Percentiles rank a stretch among this genome's conserved stretches.
These are phyloP conservation scores for Hormaphis cornu DNA, from an alignment of 1,140 invertebrate species.

Conservation along the genomic window DNA sequence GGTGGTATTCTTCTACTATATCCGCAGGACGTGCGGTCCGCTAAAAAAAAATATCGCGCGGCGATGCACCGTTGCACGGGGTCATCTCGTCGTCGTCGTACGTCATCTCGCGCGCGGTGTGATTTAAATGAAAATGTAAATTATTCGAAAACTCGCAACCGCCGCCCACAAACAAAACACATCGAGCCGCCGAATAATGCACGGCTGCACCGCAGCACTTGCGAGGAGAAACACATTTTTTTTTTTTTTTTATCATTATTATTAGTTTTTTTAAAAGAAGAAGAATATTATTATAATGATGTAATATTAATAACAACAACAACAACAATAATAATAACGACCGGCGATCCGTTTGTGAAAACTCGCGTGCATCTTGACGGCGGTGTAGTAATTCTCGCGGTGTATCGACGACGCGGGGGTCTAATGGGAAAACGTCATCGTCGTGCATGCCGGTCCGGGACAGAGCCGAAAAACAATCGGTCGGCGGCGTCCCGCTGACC, in stretches of 20 bases:
- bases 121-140: constrained; percentile 16
- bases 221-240: too few relatives aligned
- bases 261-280: too few relatives aligned
- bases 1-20: too few relatives aligned
- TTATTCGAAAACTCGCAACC: too few relatives aligned
- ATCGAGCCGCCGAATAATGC: neutral
- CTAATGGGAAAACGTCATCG: constrained; percentile 27
- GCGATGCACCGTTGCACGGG: neutral
- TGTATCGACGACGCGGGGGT: constrained; percentile 16
- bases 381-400: neutral
- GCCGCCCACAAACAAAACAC: neutral
- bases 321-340: constrained; percentile 3
- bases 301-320: neutral
- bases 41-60: too few relatives aligned
- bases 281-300: too few relatives aligned
- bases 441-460: neutral
- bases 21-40: too few relatives aligned
- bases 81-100: neutral
- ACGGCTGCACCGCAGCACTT: too few relatives aligned
- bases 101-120: neutral
- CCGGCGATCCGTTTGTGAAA: constrained; percentile 11
- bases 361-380: neutral
- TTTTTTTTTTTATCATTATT: too few relatives aligned
- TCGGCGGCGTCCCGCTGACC: neutral
- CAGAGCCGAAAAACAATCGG: constrained; percentile 13